Evolutionary conservation across 2,797 vertebrate genomes (phyloP).

Genomic region (Stomatorhinus walkeri): DNA sequence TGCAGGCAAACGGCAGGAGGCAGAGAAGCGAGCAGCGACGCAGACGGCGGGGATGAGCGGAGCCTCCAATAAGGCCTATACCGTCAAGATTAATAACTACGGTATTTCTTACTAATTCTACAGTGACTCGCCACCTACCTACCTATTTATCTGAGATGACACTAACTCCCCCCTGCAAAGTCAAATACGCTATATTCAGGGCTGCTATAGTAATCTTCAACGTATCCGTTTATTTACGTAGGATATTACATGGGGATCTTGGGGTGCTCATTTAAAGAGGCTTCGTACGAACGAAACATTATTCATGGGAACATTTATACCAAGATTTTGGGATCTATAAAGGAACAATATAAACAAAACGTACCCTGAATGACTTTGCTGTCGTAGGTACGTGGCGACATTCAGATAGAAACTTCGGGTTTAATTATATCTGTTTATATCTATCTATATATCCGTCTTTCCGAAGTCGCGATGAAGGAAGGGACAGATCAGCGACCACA

Average conservation of each 20-base stretch:
- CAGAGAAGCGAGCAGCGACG: conserved; percentile 58
- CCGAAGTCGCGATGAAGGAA: neutral
- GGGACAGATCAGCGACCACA: neutral
- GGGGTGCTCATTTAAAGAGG: neutral
- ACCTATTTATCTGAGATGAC: neutral
- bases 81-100: conserved; percentile 91
- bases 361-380: neutral
- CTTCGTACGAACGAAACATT: neutral
- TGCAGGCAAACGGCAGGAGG: conserved; percentile 61
- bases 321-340: neutral
- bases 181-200: neutral
- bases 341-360: neutral
- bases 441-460: neutral
- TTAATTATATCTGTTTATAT: neutral
- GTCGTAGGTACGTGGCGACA: neutral
- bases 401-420: neutral
- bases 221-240: neutral
- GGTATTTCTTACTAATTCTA: conserved; percentile 54
- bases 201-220: neutral
- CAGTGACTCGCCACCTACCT: neutral
- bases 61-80: conserved; percentile 63
- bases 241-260: neutral
- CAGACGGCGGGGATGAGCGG: conserved; percentile 49
- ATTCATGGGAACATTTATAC: neutral
- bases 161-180: neutral